These are phyloP conservation scores for Thyatira batis DNA, from an alignment of 2,888 invertebrate species.

Conservation along the genomic window DNA sequence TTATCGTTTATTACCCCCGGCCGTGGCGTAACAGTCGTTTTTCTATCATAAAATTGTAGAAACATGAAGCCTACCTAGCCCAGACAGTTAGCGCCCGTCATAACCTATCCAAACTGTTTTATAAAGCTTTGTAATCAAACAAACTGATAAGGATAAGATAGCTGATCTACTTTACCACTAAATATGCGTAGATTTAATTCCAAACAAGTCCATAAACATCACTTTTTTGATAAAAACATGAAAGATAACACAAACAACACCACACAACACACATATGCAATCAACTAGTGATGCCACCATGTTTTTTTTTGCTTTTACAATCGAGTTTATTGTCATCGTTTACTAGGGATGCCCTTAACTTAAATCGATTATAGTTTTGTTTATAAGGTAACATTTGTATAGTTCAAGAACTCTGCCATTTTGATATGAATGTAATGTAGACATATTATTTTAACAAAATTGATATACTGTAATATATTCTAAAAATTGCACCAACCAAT, in stretches of 20 bases:
- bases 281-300: conserved; percentile 55
- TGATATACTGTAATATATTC: too few relatives aligned
- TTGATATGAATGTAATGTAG: too few relatives aligned
- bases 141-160: conserved; percentile 65
- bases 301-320: conserved; percentile 9
- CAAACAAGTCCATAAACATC: conserved; percentile 71
- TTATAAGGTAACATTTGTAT: too few relatives aligned
- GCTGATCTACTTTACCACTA: conserved; percentile 69
- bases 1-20: conserved; percentile 31
- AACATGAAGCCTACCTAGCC: conserved; percentile 57
- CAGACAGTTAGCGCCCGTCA: conserved; percentile 44
- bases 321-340: conserved; percentile 27
- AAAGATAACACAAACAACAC: conserved; percentile 74
- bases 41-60: conserved; percentile 63
- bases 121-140: conserved; percentile 47
- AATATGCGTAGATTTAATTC: conserved; percentile 64
- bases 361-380: background rate
- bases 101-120: conserved; percentile 67
- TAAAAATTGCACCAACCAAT: too few relatives aligned
- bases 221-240: conserved; percentile 81
- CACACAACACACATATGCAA: conserved; percentile 57
- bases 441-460: too few relatives aligned
- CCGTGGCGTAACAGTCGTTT: conserved; percentile 31
- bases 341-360: conserved; percentile 26
- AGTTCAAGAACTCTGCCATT: too few relatives aligned